Percentiles rank a stretch among this genome's conserved stretches.
phyloP scores from a whole-genome alignment of 2,888 invertebrate species.

The Tupiocoris notatus region DNA sequence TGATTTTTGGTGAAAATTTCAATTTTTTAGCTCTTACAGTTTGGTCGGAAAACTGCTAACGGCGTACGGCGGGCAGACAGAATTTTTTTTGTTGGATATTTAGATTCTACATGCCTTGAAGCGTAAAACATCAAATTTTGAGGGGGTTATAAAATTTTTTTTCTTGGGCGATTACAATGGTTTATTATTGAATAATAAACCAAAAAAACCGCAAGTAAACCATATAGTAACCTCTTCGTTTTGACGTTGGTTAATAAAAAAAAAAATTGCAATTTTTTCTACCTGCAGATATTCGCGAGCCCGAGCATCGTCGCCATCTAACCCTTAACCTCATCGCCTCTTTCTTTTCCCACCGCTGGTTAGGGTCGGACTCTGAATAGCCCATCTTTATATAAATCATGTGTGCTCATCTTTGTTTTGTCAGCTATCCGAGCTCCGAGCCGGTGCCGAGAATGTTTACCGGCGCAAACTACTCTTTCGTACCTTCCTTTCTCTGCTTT shows the following conservation, averaged over 20 bases:
- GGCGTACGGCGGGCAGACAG: background rate
- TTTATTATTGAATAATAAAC: background rate
- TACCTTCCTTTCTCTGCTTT: no score
- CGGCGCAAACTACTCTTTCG: background rate
- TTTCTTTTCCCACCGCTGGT: background rate
- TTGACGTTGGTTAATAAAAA: no score
- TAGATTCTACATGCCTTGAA: background rate
- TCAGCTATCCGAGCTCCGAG: background rate
- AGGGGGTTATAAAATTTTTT: background rate
- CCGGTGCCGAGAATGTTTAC: constrained; percentile 8
- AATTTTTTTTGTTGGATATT: background rate
- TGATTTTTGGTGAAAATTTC: background rate
- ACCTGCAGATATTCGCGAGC: no score
- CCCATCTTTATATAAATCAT: constrained; percentile 38
- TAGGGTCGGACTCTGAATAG: constrained; percentile 4
- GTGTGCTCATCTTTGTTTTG: constrained; percentile 36
- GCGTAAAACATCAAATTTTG: background rate
- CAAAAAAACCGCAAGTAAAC: no score
- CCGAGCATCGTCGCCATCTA: no score
- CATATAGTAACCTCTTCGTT: no score
- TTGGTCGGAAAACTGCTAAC: no score
- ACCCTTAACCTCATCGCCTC: constrained; percentile 2
- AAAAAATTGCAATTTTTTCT: no score
- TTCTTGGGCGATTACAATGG: background rate
- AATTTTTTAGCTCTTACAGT: background rate